Evolutionary conservation across 2,113 vertebrate genomes (phyloP), one percentile per base, ranked within the genome.

Genomic region (Hyperoodon ampullatus): DNA sequence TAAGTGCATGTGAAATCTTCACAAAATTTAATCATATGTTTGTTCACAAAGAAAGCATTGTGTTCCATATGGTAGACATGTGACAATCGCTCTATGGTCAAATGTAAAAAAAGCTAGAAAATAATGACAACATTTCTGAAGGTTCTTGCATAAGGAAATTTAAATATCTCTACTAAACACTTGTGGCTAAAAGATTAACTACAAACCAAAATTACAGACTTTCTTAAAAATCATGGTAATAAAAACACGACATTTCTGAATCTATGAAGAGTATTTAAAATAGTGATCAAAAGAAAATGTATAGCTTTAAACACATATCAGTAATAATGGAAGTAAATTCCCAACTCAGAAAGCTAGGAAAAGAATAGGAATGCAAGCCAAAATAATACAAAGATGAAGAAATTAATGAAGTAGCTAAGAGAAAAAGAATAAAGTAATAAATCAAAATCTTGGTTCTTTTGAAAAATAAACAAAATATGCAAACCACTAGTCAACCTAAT

Each of bases 1-100:
- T 11, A 77, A 42, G 75, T 28, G 39, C 10, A 26, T 26, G 0
- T 9, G 24, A 88, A 70, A 68, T 30, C 30, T 0, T n/a, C 28
- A 42, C 0, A 3, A 21, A n/a, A 47, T 39, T 7, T 33, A 21
- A 24, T 8, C 26, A 4, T 6, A 1, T 6, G 1, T 58, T 28
- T 89, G 33, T 53, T 66, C 42, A 19, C 47, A 30, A 58, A 55
- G 81, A 90, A 61, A 68, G 30, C 2, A 23, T 1, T 1, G 3
- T 1, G 2, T 30, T 28, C 55, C 58, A 44, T 33, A 4, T 35
- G 30, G 30, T 8, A 7, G 33, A 80, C 35, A 42, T 1, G 28
- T 44, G 24, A 16, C 0, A 13, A 8, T 66, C 12, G 3, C 42
- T 61, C 30, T n/a, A 21, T 1, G 21, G 42, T 15, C n/a, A 74